Conservation (phyloP, 2,888 invertebrate genomes). For the Theretra japonica region DNA sequence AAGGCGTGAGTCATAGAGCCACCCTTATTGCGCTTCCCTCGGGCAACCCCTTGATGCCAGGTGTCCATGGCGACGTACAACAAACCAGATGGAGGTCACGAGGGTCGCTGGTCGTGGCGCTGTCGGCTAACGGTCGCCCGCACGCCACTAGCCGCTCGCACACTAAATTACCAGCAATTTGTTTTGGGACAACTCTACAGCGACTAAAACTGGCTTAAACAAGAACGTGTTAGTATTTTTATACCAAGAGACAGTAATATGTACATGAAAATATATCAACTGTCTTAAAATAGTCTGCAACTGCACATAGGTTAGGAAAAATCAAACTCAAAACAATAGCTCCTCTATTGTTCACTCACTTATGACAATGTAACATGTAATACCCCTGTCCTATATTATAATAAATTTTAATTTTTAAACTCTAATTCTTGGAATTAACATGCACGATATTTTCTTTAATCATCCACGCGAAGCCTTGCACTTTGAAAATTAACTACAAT, state of each 20-base stretch:
- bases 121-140: conserved; percentile 5
- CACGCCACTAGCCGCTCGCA: background rate
- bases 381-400: too few relatives aligned
- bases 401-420: too few relatives aligned
- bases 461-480: background rate
- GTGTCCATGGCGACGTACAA: conserved; percentile 17
- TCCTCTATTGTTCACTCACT: too few relatives aligned
- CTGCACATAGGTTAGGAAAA: too few relatives aligned
- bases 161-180: conserved; percentile 18
- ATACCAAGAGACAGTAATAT: background rate
- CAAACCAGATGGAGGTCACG: conserved; percentile 17
- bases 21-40: conserved; percentile 14
- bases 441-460: too few relatives aligned
- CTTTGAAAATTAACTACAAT: background rate
- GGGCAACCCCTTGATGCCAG: conserved; percentile 1
- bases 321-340: too few relatives aligned
- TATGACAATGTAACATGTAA: too few relatives aligned
- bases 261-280: too few relatives aligned
- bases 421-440: too few relatives aligned
- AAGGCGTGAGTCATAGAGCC: background rate
- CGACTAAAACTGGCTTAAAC: conserved; percentile 1
- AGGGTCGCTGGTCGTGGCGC: background rate
- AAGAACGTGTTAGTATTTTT: background rate
- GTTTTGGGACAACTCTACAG: conserved; percentile 9
- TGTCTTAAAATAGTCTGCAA: too few relatives aligned